A percentile compares a stretch with the other conserved stretches of the same genome.
phyloP scores from a whole-genome alignment of 2,113 vertebrate species.

The Leptodactylus fuscus region DNA sequence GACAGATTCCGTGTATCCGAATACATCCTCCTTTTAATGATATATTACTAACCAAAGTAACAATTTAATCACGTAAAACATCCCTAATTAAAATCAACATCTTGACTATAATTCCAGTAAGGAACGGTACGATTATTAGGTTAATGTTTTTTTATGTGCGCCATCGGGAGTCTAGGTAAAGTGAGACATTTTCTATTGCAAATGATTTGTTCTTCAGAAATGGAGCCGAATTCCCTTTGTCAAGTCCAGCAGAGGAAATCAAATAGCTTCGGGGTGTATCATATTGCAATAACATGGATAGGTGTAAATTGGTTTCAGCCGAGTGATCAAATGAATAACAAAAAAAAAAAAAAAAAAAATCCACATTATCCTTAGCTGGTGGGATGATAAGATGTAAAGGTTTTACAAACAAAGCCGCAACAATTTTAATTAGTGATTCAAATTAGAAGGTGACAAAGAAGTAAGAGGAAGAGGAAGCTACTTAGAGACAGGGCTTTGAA shows the following conservation, averaged over 20 bases:
- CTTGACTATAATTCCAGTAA: constrained; percentile 12
- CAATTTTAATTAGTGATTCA: constrained; percentile 63
- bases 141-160: constrained; percentile 34
- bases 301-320: constrained; percentile 65
- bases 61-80: constrained; percentile 32
- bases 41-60: not conserved
- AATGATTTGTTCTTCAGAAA: constrained; percentile 39
- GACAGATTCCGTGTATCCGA: not conserved
- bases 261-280: constrained; percentile 48
- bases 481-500: constrained; percentile 55
- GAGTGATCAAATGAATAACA: constrained; percentile 64
- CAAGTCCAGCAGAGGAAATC: constrained; percentile 32
- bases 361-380: constrained; percentile 56
- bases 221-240: constrained; percentile 5
- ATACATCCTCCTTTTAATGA: not conserved
- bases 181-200: constrained; percentile 35
- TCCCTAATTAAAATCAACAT: constrained; percentile 25
- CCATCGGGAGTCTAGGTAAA: constrained; percentile 29
- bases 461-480: no score
- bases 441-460: constrained; percentile 63
- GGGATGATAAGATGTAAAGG: constrained; percentile 61
- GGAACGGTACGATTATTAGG: constrained; percentile 16
- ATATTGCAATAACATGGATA: constrained; percentile 56
- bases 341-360: constrained; percentile 24
- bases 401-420: constrained; percentile 60